Percentiles rank a stretch among this genome's conserved stretches.
Evolutionary conservation across 37 sponge, comb jelly and placozoan genomes (phyloP).

Genomic region (Eunapius fragilis): DNA sequence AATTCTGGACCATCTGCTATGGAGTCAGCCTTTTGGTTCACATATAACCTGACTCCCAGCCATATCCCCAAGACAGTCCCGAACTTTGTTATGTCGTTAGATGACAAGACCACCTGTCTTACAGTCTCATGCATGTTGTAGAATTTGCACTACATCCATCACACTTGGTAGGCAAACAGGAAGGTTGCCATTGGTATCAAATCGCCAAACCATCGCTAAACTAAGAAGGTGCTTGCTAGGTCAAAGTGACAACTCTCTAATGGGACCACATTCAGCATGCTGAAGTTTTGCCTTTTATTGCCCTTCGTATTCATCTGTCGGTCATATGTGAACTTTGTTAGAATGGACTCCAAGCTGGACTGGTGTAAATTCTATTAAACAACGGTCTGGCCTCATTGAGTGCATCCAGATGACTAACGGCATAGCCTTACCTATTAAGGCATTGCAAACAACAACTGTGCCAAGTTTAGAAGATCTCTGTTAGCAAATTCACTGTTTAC

Average conservation of each 20-base stretch:
- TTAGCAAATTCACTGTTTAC: no score
- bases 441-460: no score
- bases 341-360: no score
- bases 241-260: constrained; percentile 28
- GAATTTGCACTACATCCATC: constrained; percentile 32
- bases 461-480: no score
- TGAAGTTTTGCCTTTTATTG: no score
- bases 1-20: constrained; percentile 1
- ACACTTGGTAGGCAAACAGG: neutral
- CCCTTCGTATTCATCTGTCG: no score
- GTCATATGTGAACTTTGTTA: no score
- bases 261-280: constrained; percentile 10
- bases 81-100: neutral
- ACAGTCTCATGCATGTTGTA: constrained; percentile 19
- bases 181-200: neutral
- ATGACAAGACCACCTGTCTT: constrained; percentile 30
- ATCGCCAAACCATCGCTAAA: constrained; percentile 44
- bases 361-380: no score
- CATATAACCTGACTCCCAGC: constrained; percentile 10
- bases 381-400: no score
- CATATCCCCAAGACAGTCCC: no score
- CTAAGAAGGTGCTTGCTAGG: constrained; percentile 17
- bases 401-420: no score
- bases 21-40: constrained; percentile 1
- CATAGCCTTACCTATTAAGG: no score